These are phyloP conservation scores for Zaprionus ornatus DNA, from an alignment of 1,140 invertebrate species.

Conservation along the genomic window DNA sequence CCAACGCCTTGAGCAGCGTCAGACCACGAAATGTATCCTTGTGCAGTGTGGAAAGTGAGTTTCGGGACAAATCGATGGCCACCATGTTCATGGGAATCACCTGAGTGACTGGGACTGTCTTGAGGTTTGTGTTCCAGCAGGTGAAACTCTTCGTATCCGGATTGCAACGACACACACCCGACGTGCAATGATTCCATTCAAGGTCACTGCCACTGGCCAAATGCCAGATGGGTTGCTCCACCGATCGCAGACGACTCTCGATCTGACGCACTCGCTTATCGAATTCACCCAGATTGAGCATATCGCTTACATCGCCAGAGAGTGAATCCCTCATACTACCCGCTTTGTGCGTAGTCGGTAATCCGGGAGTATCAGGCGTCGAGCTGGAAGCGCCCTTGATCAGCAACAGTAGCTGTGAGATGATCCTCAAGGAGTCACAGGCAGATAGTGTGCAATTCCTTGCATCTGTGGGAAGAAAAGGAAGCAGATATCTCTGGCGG, in stretches of 20 bases:
- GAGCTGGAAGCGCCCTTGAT: slow-evolving; percentile 37
- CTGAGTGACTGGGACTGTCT: slow-evolving; percentile 87
- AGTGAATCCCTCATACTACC: slow-evolving; percentile 3
- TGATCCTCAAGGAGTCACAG: slow-evolving; percentile 68
- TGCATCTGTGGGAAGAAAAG: slow-evolving; percentile 50
- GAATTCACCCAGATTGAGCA: slow-evolving; percentile 51
- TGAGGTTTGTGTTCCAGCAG: slow-evolving; percentile 89
- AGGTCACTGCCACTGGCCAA: slow-evolving; percentile 85
- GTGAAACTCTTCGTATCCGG: slow-evolving; percentile 88
- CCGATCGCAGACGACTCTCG: slow-evolving; percentile 88
- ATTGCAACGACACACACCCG: slow-evolving; percentile 87
- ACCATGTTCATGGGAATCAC: slow-evolving; percentile 88
- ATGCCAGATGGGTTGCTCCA: slow-evolving; percentile 92
- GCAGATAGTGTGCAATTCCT: slow-evolving; percentile 70
- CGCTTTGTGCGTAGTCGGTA: neutral
- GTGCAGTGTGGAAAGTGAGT: slow-evolving; percentile 89
- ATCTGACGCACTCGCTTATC: slow-evolving; percentile 84
- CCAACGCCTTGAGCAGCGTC: slow-evolving; percentile 88
- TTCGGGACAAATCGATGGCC: slow-evolving; percentile 90
- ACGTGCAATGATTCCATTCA: slow-evolving; percentile 89
- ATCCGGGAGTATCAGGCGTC: neutral
- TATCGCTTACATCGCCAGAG: slow-evolving; percentile 30
- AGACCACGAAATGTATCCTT: slow-evolving; percentile 90
- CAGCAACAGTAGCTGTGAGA: slow-evolving; percentile 67
- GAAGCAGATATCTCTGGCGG: slow-evolving; percentile 61